Percentiles rank a stretch among this genome's conserved stretches.
Evolutionary conservation across 2,797 vertebrate genomes (phyloP).

Genomic region (Cuniculus paca): DNA sequence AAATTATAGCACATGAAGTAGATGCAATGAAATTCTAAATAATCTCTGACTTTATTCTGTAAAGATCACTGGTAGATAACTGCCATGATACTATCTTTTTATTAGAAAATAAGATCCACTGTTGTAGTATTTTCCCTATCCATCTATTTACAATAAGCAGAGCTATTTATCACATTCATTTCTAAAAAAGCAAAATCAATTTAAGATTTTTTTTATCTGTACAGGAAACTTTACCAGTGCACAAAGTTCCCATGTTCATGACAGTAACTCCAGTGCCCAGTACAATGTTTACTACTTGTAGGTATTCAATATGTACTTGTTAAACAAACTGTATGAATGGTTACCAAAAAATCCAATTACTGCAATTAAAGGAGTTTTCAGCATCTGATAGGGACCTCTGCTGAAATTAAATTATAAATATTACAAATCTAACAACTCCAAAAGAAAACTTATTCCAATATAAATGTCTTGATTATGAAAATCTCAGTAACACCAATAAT

Average conservation of each 20-base stretch:
- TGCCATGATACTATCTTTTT: slow-evolving; percentile 4
- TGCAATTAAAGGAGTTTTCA: neutral
- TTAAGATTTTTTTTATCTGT: slow-evolving; percentile 1
- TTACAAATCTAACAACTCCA: neutral
- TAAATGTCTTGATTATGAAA: slow-evolving; percentile 44
- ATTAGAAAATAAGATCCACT: slow-evolving; percentile 24
- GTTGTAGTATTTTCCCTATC: neutral
- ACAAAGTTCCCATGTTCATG: neutral
- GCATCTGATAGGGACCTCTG: neutral
- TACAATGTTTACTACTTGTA: neutral
- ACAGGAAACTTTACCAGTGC: neutral
- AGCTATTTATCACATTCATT: slow-evolving; percentile 12
- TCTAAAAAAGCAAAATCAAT: slow-evolving; percentile 43
- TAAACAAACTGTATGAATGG: neutral
- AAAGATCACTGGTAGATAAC: slow-evolving; percentile 25
- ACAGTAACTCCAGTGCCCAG: neutral
- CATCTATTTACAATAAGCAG: neutral
- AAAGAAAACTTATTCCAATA: slow-evolving; percentile 10
- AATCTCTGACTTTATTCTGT: neutral
- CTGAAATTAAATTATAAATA: slow-evolving; percentile 7
- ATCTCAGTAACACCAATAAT: neutral
- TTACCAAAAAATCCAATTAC: slow-evolving; percentile 2
- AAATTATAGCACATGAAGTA: neutral
- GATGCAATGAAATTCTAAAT: slow-evolving; percentile 8
- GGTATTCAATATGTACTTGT: neutral